phyloP scores from a whole-genome alignment of 1,140 invertebrate genomes.

The Apis cerana region DNA sequence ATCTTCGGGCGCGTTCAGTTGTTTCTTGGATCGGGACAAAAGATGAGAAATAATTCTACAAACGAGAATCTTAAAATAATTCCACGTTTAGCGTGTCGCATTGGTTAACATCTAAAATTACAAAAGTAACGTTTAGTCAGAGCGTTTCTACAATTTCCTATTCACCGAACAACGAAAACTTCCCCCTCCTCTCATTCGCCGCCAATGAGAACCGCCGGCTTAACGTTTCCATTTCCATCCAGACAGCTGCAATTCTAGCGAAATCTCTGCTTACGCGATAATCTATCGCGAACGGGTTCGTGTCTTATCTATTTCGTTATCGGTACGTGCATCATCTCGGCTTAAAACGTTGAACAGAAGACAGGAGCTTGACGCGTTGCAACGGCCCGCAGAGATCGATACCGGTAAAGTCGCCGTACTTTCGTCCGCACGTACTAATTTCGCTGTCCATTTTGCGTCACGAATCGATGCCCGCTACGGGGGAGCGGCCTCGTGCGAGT shows the following conservation, averaged over 20 bases:
- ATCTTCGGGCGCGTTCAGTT: too few species aligned
- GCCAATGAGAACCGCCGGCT: too few species aligned
- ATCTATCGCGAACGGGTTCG: slow-evolving; percentile 13
- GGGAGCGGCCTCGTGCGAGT: not conserved
- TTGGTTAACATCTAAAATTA: too few species aligned
- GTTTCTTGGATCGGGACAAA: too few species aligned
- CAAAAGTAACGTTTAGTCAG: too few species aligned
- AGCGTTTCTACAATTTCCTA: too few species aligned
- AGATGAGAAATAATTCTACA: too few species aligned
- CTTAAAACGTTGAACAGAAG: not conserved
- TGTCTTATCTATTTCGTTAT: slow-evolving; percentile 11
- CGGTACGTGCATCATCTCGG: not conserved
- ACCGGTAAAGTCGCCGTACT: not conserved
- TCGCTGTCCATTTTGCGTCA: not conserved
- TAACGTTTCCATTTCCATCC: too few species aligned
- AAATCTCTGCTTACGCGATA: not conserved
- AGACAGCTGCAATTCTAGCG: not conserved
- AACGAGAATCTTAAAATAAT: too few species aligned
- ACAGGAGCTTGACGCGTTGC: not conserved
- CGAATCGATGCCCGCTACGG: slow-evolving; percentile 28
- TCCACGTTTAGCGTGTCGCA: too few species aligned
- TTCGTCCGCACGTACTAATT: slow-evolving; percentile 8
- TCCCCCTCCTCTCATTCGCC: too few species aligned
- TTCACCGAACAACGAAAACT: too few species aligned
- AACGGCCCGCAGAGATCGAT: not conserved